Conservation (phyloP, 2,797 vertebrate species). For the Centroberyx gerrardi region DNA sequence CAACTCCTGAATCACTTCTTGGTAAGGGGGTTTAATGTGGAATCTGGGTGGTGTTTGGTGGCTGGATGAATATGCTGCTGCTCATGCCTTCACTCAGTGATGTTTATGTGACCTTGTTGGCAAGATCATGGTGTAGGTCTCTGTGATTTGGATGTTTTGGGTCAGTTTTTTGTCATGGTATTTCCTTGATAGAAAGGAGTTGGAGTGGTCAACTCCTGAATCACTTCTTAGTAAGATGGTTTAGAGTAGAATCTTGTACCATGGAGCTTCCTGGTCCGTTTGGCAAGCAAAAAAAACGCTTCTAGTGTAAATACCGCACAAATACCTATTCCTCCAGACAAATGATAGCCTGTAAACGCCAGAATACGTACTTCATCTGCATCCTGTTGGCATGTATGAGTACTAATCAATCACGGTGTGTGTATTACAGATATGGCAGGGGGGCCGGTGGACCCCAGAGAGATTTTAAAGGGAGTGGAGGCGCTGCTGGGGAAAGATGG, state of each 20-base stretch:
- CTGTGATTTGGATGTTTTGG: neutral
- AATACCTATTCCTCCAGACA: neutral
- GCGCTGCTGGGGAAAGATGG: conserved; percentile 93
- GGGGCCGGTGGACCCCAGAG: conserved; percentile 94
- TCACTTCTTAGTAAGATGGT: neutral
- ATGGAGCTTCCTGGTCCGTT: conserved; percentile 6
- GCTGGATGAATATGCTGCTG: neutral
- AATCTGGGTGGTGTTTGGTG: neutral
- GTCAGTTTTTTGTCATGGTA: neutral
- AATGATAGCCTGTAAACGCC: neutral
- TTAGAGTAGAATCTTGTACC: neutral
- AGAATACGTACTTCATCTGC: neutral
- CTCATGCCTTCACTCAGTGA: neutral
- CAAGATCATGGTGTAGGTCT: neutral
- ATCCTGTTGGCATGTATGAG: neutral
- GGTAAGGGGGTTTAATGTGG: no score
- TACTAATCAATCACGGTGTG: conserved; percentile 6
- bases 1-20: no score
- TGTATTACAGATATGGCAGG: conserved; percentile 90
- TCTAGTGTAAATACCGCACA: neutral
- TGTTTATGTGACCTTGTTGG: neutral
- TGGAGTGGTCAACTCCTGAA: neutral
- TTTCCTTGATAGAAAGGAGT: neutral
- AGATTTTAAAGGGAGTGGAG: conserved; percentile 95
- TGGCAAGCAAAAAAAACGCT: conserved; percentile 31